Evolutionary conservation across 2,797 vertebrate genomes (phyloP).

Genomic region (Iguana delicatissima): DNA sequence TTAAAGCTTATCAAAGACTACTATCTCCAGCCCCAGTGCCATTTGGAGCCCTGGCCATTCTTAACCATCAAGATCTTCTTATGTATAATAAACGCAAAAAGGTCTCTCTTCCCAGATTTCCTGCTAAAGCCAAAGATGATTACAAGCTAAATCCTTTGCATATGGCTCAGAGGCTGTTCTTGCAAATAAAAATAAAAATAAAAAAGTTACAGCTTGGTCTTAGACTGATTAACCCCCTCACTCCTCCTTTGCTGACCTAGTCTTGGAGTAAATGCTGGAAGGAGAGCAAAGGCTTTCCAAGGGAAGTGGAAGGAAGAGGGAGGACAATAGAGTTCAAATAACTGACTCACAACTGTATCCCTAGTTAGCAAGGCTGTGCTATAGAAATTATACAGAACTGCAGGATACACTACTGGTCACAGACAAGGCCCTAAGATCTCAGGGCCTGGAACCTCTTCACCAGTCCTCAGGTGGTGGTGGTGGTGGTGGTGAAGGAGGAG

Average conservation of each 20-base stretch:
- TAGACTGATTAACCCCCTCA: constrained; percentile 45
- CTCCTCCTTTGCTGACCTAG: neutral
- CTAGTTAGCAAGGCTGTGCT: no score
- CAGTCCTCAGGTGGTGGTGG: no score
- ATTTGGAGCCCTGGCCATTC: constrained; percentile 56
- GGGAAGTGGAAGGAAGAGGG: no score
- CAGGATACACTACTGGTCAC: no score
- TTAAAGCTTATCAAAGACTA: constrained; percentile 69
- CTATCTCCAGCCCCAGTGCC: neutral
- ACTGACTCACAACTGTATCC: neutral
- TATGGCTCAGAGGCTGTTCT: constrained; percentile 49
- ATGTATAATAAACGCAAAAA: constrained; percentile 71
- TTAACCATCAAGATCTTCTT: constrained; percentile 66
- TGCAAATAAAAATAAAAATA: neutral
- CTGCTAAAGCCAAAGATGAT: constrained; percentile 71
- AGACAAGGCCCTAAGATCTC: no score
- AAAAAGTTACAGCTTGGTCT: neutral
- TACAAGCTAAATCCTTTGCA: constrained; percentile 68
- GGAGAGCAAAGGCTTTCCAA: fast-evolving
- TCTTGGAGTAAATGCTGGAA: neutral
- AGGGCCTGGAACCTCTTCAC: no score
- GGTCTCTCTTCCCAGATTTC: constrained; percentile 67
- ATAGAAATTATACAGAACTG: no score
- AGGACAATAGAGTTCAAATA: no score
- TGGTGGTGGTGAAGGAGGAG: no score